Percentiles rank a stretch among this genome's conserved stretches.
Evolutionary conservation across 2,888 invertebrate species (phyloP).

Genomic region (Aethes cnicana): DNA sequence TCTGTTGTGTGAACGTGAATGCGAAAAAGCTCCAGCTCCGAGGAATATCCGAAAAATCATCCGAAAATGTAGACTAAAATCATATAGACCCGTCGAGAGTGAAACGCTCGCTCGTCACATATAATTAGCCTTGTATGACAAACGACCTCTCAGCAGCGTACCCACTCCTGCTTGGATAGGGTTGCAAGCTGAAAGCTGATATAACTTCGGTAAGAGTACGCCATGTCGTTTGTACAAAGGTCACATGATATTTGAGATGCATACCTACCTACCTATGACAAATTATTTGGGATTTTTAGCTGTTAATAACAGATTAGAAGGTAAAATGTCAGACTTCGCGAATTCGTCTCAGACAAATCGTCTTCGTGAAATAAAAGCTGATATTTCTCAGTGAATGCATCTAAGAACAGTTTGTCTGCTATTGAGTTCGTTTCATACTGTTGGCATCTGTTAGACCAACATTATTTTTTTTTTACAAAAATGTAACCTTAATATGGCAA

Average conservation of each 20-base stretch:
- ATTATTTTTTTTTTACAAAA: no score
- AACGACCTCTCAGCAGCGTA: constrained; percentile 36
- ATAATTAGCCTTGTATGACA: constrained; percentile 58
- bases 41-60: neutral
- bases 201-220: constrained; percentile 22
- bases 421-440: no score
- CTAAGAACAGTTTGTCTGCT: no score
- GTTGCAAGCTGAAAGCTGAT: constrained; percentile 38
- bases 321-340: no score
- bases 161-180: constrained; percentile 39
- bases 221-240: constrained; percentile 25
- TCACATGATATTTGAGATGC: constrained; percentile 15
- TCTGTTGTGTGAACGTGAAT: no score
- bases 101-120: constrained; percentile 51
- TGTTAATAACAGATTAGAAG: constrained; percentile 22
- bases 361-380: no score
- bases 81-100: constrained; percentile 43
- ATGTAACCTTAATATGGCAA: no score
- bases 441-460: no score
- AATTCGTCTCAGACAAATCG: no score
- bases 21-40: no score
- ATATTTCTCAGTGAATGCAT: no score
- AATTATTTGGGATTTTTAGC: constrained; percentile 9
- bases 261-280: constrained; percentile 9
- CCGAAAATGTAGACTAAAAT: constrained; percentile 39